phyloP scores from a whole-genome alignment of 2,113 vertebrate genomes.

The Ptyas mucosa region DNA sequence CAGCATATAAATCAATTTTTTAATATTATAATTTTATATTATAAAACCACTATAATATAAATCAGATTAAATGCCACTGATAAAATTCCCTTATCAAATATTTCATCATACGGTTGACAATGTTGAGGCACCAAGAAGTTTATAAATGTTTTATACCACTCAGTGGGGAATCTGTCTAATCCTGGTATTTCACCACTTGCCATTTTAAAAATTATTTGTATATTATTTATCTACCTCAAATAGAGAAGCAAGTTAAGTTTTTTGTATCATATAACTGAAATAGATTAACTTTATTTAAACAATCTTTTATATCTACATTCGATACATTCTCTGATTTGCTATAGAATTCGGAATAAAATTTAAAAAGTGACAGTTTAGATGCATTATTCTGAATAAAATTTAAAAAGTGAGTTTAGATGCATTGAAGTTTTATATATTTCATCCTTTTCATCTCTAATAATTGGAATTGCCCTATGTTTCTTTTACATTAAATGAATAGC shows the following conservation, averaged over 20 bases:
- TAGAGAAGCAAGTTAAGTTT: background rate
- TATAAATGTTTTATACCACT: background rate
- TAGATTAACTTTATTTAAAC: background rate
- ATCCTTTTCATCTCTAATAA: background rate
- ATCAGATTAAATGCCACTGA: background rate
- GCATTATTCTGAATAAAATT: no score
- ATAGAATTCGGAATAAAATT: background rate
- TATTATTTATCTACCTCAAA: background rate
- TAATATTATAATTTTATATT: no score
- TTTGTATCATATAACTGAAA: background rate
- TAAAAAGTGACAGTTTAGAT: background rate
- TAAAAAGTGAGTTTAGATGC: no score
- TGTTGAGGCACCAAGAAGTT: background rate
- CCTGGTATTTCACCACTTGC: background rate
- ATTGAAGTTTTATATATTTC: no score
- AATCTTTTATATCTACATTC: background rate
- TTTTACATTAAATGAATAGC: background rate
- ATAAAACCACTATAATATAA: no score
- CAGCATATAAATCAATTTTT: no score
- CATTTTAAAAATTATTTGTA: background rate
- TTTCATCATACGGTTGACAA: background rate
- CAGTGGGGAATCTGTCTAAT: background rate
- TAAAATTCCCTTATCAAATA: background rate
- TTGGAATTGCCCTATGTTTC: background rate
- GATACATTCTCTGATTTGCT: background rate